Base-by-base conservation (phyloP, 2,113 vertebrate species). In the Meriones unguiculatus region DNA sequence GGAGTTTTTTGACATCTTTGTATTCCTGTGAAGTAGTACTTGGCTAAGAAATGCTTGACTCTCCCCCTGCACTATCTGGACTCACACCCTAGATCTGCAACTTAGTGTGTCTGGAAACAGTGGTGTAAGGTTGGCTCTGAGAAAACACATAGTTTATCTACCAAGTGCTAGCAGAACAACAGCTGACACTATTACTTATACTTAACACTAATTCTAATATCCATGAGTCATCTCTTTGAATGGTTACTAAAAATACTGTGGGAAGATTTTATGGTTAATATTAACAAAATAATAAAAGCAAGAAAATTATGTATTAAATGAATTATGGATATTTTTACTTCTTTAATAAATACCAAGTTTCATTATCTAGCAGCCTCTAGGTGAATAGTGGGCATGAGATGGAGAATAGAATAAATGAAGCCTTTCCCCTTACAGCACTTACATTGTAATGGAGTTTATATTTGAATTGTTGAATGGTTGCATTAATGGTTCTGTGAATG, bases 341-440 rank as follows among this genome's bases (percentile, higher is more conserved):
- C 50, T 92, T 94, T 70, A 85, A 77, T 89, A 78, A 96, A 50
- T 78, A 93, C 15, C 59, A 50, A 90, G 17, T 72, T 90, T 96
- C 17, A 78, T n/a, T 81, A 57, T 96, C 9, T 57, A 96, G 18
- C 2, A 78, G n/a, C 50, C 14, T 35, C 30, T 46, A 32, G 50
- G 41, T 3, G 84, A 94, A 90, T 75, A 35, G 2, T 41, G 41
- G 64, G 54, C 54, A 78, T 11, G 54, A 46, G 30, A 41, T 41
- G 0, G 24, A 93, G 82, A 91, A 64, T 3, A 89, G 93, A 73
- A 78, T 38, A 94, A 96, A 96, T 80, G 89, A 84, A 73, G 8
- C 14, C n/a, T 93, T 72, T 69, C 25, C 18, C 41, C 57, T 89
- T 67, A 65, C 1, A 17, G n/a, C 22, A 91, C 28, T 89, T 91